Base-by-base conservation (phyloP, 1,140 invertebrate genomes). In the Venturia canescens region DNA sequence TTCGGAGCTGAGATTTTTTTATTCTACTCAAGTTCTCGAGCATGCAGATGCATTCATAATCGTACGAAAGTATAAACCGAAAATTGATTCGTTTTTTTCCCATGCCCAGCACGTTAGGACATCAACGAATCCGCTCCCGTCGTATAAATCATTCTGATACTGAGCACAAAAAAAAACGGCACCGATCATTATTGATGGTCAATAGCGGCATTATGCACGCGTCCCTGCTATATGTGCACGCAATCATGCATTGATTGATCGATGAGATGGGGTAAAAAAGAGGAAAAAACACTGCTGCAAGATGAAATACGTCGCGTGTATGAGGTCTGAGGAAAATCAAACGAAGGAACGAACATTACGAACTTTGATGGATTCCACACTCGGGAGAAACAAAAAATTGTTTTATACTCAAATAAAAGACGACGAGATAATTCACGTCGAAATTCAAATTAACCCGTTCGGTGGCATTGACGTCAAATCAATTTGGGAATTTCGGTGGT, bases 151-250 rank as follows among this genome's bases (percentile, higher is more conserved):
- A 80, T 80, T 83, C 82, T 78, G 82, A 79, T 80, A 83, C 79
- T 38, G 66, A 74, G 71, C 18, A 23, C 66, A 27, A 66, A 83
- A 81, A 80, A 83, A 21, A n/a, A n/a, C n/a, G 38, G 74, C 77
- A 80, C 76, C 79, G 70, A 81, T 66, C 80, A 82, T 83, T 84
- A 85, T 86, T 83, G 83, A 86, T 86, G 81, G 82, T 82, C 84
- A 83, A 84, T 86, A 81, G 79, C 66, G 78, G 84, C 80, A 85
- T 87, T 87, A 87, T 87, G 82, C 81, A 86, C 83, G 81, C 84
- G 83, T 84, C 83, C 82, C 79, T 83, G 80, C 1, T n/a, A 53
- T 53, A 53, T 53, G 18, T 53, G 72, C 66, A 18, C 70, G 60
- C 82, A 79, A 86, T 84, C 85, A 83, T 83, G 81, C 79, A 78